A percentile compares a stretch with the other conserved stretches of the same genome.
phyloP scores from a whole-genome alignment of 2,888 invertebrate genomes.

The Buathra laborator region DNA sequence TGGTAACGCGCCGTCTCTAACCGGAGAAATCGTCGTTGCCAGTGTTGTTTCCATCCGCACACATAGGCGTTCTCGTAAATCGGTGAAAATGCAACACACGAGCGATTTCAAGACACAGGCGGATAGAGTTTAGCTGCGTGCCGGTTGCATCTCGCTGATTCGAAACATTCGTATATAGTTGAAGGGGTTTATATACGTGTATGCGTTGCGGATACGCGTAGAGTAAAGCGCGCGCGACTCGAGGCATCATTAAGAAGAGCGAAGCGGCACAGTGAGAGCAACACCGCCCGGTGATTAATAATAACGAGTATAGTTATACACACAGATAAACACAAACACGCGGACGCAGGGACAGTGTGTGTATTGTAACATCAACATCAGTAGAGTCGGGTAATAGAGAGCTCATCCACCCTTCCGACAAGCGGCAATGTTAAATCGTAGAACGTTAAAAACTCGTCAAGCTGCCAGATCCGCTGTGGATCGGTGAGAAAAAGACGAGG shows the following conservation, averaged over 20 bases:
- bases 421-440: conserved; percentile 26
- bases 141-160: conserved; percentile 7
- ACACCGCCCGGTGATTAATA: conserved; percentile 52
- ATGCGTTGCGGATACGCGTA: conserved; percentile 15
- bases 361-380: conserved; percentile 33
- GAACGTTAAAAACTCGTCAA: conserved; percentile 50
- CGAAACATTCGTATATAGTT: neutral
- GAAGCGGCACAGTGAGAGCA: conserved; percentile 36
- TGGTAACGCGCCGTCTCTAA: neutral
- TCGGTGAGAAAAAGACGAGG: neutral
- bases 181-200: neutral
- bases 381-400: conserved; percentile 51
- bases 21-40: conserved; percentile 25
- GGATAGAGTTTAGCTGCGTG: neutral
- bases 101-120: neutral
- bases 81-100: neutral
- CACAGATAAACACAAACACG: neutral
- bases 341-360: too few species aligned
- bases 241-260: conserved; percentile 46
- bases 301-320: conserved; percentile 40
- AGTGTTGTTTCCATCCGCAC: neutral
- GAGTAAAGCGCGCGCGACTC: conserved; percentile 32
- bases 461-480: conserved; percentile 12
- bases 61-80: neutral
- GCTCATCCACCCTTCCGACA: conserved; percentile 53